These are phyloP conservation scores for Aurelia aurita complex sp. Pacific DNA, from an alignment of 30 jellyfish, hydroid and myxozoan genomes.

Conservation along the genomic window DNA sequence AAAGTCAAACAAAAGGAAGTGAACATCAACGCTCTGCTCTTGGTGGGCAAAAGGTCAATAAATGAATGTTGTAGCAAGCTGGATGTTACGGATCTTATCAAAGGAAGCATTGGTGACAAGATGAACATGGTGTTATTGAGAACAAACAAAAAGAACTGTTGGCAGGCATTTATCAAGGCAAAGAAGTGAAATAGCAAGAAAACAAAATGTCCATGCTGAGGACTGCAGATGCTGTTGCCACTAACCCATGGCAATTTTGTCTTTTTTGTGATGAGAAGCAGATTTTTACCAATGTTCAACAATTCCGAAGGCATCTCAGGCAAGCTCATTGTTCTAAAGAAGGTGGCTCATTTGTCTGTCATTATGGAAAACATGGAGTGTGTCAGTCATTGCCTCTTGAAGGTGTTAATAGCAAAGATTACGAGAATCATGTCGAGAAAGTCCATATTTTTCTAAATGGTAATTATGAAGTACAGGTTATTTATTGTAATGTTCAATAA, in stretches of 20 bases:
- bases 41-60: no score
- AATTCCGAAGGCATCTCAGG: conserved; percentile 86
- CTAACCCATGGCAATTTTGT: conserved; percentile 92
- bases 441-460: conserved; percentile 89
- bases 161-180: no score
- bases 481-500: no score
- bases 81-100: background rate
- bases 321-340: conserved; percentile 86
- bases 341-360: conserved; percentile 99
- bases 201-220: conserved; percentile 48
- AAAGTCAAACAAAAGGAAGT: no score
- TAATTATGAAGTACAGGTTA: background rate
- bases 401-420: conserved; percentile 92
- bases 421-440: conserved; percentile 92
- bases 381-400: conserved; percentile 97
- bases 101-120: background rate
- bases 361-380: conserved; percentile 94
- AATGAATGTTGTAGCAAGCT: no score
- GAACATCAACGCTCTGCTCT: no score
- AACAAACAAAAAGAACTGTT: no score
- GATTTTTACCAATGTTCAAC: conserved; percentile 57
- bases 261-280: conserved; percentile 74
- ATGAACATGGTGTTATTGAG: no score
- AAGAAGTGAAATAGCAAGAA: no score
- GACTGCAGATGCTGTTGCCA: conserved; percentile 96